Evolutionary conservation across 2,113 vertebrate genomes (phyloP).

Genomic region (Trichomycterus rosablanca): DNA sequence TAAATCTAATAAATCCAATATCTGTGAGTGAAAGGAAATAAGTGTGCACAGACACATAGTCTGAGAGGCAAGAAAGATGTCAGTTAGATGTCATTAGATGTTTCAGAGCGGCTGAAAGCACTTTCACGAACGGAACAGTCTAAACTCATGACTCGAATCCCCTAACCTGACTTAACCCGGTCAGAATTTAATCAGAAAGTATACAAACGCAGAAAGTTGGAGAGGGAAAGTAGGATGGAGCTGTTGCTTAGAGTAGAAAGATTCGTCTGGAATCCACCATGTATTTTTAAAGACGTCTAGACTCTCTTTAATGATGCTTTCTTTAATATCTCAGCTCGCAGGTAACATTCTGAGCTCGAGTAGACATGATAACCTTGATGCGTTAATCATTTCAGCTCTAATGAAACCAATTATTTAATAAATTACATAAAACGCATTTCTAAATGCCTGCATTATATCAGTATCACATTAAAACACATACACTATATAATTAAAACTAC

Average conservation of each 20-base stretch:
- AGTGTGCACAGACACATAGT: constrained; percentile 11
- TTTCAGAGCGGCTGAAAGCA: constrained; percentile 20
- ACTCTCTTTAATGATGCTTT: not conserved
- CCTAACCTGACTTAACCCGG: constrained; percentile 30
- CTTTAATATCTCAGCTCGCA: no score
- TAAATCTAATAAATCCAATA: constrained; percentile 16
- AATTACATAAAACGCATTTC: no score
- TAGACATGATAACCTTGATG: no score
- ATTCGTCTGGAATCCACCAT: constrained; percentile 19
- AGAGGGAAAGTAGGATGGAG: constrained; percentile 15
- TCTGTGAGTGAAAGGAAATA: constrained; percentile 21
- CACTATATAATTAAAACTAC: no score
- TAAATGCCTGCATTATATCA: no score
- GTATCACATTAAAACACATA: no score
- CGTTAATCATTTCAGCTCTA: no score
- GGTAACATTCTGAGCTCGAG: no score
- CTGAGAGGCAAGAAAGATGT: constrained; percentile 24
- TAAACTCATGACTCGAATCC: constrained; percentile 27
- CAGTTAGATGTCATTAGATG: constrained; percentile 37
- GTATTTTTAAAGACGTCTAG: constrained; percentile 10
- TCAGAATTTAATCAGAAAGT: constrained; percentile 34
- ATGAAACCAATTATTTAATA: no score
- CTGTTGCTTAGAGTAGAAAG: constrained; percentile 16
- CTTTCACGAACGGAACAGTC: constrained; percentile 25
- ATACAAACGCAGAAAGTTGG: constrained; percentile 24